Evolutionary conservation across 2,797 vertebrate species (phyloP).

Genomic region (Poecilia wingei): DNA sequence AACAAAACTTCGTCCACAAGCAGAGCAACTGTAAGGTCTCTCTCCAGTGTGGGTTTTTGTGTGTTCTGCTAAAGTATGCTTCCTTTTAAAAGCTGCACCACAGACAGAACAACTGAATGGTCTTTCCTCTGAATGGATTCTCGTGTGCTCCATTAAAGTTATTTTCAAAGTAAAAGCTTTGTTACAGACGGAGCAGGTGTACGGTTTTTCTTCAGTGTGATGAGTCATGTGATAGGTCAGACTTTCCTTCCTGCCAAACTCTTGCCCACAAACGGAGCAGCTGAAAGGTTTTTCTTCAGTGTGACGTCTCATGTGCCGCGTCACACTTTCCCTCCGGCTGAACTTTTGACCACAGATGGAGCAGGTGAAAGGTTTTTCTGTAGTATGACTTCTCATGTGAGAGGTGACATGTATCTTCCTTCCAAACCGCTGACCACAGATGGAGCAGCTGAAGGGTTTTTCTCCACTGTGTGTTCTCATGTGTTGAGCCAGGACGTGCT

Average conservation of each 20-base stretch:
- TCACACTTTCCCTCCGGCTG: slow-evolving; percentile 6
- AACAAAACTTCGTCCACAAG: slow-evolving; percentile 4
- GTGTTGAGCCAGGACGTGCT: background rate
- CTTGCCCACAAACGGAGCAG: slow-evolving; percentile 8
- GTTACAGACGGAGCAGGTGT: slow-evolving; percentile 14
- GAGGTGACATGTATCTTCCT: background rate
- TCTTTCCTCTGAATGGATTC: slow-evolving; percentile 25
- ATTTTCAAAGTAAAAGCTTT: slow-evolving; percentile 4
- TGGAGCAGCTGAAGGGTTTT: slow-evolving; percentile 15
- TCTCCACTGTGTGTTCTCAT: slow-evolving; percentile 4
- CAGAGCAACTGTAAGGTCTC: slow-evolving; percentile 23
- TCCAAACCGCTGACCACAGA: background rate
- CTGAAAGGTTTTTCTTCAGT: slow-evolving; percentile 6
- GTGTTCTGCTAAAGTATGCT: slow-evolving; percentile 37
- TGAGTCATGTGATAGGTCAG: slow-evolving; percentile 14
- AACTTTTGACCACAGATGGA: background rate
- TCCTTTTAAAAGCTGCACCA: slow-evolving; percentile 12
- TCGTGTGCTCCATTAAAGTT: slow-evolving; percentile 13
- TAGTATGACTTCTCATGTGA: background rate
- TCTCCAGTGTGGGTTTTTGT: slow-evolving; percentile 8
- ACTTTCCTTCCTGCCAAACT: slow-evolving; percentile 5
- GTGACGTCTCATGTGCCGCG: slow-evolving; percentile 2
- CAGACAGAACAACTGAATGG: slow-evolving; percentile 16
- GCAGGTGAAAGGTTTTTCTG: slow-evolving; percentile 5
- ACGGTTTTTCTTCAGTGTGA: background rate